These are phyloP conservation scores for Scytalopus superciliaris DNA, from an alignment of 2,113 vertebrate species.

Conservation along the genomic window DNA sequence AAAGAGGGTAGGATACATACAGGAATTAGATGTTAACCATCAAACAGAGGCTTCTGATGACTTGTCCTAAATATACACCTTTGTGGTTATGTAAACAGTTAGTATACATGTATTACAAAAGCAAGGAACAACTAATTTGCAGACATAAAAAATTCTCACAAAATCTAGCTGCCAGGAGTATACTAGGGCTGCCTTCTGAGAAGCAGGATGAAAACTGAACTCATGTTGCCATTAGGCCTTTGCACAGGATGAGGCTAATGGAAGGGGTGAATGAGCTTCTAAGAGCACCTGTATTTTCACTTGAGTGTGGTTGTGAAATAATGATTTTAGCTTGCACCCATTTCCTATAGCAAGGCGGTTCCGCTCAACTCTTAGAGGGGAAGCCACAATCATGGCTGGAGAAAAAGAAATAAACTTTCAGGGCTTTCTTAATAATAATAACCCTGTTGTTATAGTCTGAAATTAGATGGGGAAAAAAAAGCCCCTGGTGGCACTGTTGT, in stretches of 20 bases:
- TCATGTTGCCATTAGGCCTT: background rate
- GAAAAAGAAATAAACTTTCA: background rate
- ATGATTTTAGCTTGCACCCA: background rate
- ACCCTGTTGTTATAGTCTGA: background rate
- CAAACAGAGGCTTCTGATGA: background rate
- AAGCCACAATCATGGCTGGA: background rate
- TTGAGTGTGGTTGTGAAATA: background rate
- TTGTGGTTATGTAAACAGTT: slow-evolving; percentile 29
- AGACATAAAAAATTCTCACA: background rate
- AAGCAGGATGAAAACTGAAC: background rate
- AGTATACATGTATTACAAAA: background rate
- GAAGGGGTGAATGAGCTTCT: background rate
- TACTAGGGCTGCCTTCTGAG: background rate
- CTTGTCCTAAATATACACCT: background rate
- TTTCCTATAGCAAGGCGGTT: background rate
- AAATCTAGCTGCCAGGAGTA: slow-evolving; percentile 21
- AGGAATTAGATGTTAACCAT: background rate
- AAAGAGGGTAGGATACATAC: background rate
- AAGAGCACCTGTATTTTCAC: background rate
- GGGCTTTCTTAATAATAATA: background rate
- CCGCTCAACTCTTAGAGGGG: background rate
- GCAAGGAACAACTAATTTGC: background rate
- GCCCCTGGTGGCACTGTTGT: too few relatives aligned
- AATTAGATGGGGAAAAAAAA: background rate
- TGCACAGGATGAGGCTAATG: background rate